Conservation (phyloP, 2,113 vertebrate species). For the Myrmecophaga tridactyla region DNA sequence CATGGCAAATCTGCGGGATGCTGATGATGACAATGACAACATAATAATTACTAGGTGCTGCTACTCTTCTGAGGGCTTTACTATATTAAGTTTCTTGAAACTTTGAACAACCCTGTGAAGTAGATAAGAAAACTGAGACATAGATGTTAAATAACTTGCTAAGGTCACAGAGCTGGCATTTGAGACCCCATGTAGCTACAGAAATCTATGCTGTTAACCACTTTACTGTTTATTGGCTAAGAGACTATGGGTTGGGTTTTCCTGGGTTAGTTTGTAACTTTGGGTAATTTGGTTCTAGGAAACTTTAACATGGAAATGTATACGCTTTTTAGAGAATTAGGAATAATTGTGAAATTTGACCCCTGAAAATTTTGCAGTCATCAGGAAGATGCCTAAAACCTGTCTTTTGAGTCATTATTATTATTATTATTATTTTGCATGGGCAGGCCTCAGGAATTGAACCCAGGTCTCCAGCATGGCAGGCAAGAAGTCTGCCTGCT, state of each 20-base stretch:
- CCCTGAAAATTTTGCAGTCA: neutral
- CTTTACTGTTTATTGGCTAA: neutral
- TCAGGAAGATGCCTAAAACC: neutral
- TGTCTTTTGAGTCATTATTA: neutral
- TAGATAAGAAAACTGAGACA: neutral
- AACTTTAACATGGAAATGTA: slow-evolving; percentile 13
- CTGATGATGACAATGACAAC: no score
- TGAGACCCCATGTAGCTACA: neutral
- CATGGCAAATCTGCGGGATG: neutral
- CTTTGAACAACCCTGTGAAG: neutral
- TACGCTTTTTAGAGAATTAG: neutral
- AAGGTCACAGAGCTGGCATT: neutral
- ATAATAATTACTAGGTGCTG: neutral
- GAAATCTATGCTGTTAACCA: neutral
- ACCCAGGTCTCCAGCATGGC: no score
- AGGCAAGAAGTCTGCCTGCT: no score
- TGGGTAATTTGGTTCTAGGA: neutral
- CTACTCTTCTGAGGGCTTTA: neutral
- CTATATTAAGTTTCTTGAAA: neutral
- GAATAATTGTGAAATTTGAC: neutral
- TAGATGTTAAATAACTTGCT: neutral
- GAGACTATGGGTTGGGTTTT: neutral
- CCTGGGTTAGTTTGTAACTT: neutral
- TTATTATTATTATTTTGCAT: no score
- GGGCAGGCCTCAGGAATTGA: no score